phyloP scores from a whole-genome alignment of 2,888 invertebrate genomes.

The Rotaria magnacalcarata region DNA sequence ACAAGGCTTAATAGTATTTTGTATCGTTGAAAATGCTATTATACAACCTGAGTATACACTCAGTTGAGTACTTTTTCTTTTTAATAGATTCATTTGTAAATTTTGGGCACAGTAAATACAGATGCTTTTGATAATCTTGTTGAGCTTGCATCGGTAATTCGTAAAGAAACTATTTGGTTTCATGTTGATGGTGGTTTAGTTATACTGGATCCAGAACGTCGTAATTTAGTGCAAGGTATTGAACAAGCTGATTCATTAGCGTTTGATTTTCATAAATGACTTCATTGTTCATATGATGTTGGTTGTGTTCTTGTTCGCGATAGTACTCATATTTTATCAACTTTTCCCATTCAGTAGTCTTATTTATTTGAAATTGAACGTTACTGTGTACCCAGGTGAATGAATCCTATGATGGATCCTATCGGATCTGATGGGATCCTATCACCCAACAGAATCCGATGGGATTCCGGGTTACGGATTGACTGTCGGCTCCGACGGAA shows the following conservation, averaged over 20 bases:
- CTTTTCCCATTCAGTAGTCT: background rate
- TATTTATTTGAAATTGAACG: background rate
- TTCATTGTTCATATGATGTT: background rate
- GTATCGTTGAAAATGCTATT: background rate
- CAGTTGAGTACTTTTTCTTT: background rate
- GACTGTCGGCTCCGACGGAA: too few species aligned
- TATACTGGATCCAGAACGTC: background rate
- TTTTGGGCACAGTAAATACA: background rate
- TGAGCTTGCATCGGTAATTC: background rate
- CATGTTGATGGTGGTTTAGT: background rate
- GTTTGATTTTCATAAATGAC: background rate
- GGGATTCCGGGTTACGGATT: too few species aligned
- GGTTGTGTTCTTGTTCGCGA: background rate
- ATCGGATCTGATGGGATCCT: too few species aligned
- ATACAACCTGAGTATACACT: too few species aligned
- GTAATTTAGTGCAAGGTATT: background rate
- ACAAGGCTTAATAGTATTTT: background rate
- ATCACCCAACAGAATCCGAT: too few species aligned
- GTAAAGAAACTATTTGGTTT: background rate
- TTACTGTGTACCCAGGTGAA: too few species aligned
- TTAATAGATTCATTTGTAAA: background rate
- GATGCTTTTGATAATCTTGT: slow-evolving; percentile 1
- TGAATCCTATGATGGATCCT: too few species aligned
- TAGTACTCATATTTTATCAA: background rate
- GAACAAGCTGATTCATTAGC: background rate